These are phyloP conservation scores for Drosophila parvula DNA, from an alignment of 1,140 invertebrate species.

Conservation along the genomic window DNA sequence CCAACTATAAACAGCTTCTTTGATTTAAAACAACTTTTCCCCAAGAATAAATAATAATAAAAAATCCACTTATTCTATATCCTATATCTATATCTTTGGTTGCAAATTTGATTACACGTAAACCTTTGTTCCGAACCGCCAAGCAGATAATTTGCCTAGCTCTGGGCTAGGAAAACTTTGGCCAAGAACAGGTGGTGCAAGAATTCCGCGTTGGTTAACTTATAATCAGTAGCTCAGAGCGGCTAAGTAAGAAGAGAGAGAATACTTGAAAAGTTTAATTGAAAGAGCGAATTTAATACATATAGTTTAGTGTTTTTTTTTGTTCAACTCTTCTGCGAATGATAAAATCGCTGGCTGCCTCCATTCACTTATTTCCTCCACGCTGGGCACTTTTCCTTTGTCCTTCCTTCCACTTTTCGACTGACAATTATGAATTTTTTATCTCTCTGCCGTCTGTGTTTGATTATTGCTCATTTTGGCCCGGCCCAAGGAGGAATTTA, in stretches of 20 bases:
- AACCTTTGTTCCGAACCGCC: background rate
- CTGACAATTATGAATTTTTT: slow-evolving; percentile 47
- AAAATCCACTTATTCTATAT: too few relatives aligned
- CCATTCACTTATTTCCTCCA: slow-evolving; percentile 14
- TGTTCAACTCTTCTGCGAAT: slow-evolving; percentile 24
- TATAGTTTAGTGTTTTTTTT: background rate
- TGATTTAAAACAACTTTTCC: background rate
- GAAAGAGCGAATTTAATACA: slow-evolving; percentile 26
- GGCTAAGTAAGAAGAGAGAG: background rate
- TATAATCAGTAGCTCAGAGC: slow-evolving; percentile 30
- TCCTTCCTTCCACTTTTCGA: slow-evolving; percentile 17
- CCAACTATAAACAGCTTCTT: too few relatives aligned
- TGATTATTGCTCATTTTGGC: slow-evolving; percentile 60
- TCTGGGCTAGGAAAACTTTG: slow-evolving; percentile 18
- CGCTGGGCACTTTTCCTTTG: slow-evolving; percentile 23
- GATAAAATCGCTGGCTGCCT: slow-evolving; percentile 23
- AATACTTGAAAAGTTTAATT: slow-evolving; percentile 49
- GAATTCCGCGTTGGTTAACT: slow-evolving; percentile 13
- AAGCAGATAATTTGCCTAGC: slow-evolving; percentile 16
- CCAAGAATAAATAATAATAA: background rate
- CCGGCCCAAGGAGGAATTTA: slow-evolving; percentile 34
- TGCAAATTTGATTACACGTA: background rate
- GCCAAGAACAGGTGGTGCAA: slow-evolving; percentile 29
- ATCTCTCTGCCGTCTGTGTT: slow-evolving; percentile 15
- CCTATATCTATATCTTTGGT: background rate